Percentiles rank a stretch among this genome's conserved stretches.
Evolutionary conservation across 2,888 invertebrate species (phyloP).

Genomic region (Drosophila sordidula): DNA sequence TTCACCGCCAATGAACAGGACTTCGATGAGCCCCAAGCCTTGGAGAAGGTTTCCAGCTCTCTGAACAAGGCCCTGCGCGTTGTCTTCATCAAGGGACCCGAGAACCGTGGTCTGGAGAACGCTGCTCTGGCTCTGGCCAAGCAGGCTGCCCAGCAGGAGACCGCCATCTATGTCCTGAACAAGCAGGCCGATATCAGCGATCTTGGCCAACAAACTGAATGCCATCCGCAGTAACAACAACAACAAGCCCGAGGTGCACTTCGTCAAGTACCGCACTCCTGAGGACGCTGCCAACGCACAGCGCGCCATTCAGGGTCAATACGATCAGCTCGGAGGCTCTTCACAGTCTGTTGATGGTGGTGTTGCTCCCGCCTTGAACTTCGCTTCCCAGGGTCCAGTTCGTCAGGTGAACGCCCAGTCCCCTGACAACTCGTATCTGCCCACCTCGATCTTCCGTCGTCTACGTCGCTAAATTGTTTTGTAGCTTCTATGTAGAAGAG

Average conservation of each 20-base stretch:
- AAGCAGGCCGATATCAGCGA: constrained; percentile 78
- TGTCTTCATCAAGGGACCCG: constrained; percentile 80
- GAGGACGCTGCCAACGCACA: constrained; percentile 82
- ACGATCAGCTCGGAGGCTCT: constrained; percentile 72
- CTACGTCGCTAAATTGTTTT: constrained; percentile 52
- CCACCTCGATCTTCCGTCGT: constrained; percentile 77
- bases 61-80: constrained; percentile 76
- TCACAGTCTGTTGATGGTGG: constrained; percentile 71
- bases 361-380: constrained; percentile 75
- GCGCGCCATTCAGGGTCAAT: constrained; percentile 76
- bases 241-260: constrained; percentile 82
- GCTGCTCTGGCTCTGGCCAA: constrained; percentile 76
- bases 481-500: constrained; percentile 27
- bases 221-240: constrained; percentile 57
- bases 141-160: constrained; percentile 79
- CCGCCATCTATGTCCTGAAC: constrained; percentile 82
- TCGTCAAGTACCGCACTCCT: constrained; percentile 82
- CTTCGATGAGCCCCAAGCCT: constrained; percentile 62
- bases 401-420: constrained; percentile 45
- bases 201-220: constrained; percentile 70
- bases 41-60: constrained; percentile 50
- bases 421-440: constrained; percentile 70
- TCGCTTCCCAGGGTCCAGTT: constrained; percentile 71
- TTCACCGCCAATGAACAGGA: constrained; percentile 78
- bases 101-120: constrained; percentile 75